phyloP scores from a whole-genome alignment of 2,113 vertebrate genomes.

The Hipposideros armiger region DNA sequence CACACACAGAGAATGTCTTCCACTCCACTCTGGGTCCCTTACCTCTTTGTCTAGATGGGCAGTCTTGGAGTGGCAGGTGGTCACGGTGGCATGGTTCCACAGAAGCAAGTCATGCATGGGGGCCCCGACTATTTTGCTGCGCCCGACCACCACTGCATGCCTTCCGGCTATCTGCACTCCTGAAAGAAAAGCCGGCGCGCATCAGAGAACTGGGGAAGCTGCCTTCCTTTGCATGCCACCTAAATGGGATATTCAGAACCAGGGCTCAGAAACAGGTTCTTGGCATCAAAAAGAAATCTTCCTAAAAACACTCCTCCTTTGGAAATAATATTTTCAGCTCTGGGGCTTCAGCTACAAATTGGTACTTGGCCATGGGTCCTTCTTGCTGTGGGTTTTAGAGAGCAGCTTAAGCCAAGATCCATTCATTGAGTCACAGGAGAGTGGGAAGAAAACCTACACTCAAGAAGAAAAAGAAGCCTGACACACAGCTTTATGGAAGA shows the following conservation, averaged over 20 bases:
- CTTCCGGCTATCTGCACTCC: constrained; percentile 95
- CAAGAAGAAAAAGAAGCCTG: constrained; percentile 57
- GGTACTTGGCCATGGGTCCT: constrained; percentile 37
- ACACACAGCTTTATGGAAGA: constrained; percentile 58
- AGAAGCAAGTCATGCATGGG: constrained; percentile 98
- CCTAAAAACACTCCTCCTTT: neutral
- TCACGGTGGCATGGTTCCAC: constrained; percentile 97
- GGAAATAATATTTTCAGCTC: neutral
- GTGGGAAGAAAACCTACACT: constrained; percentile 80
- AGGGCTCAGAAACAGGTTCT: neutral
- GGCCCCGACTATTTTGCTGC: constrained; percentile 98
- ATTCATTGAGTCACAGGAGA: constrained; percentile 74
- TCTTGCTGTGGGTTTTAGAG: constrained; percentile 55
- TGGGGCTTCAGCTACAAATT: constrained; percentile 1
- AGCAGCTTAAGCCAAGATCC: constrained; percentile 69
- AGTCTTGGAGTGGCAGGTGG: constrained; percentile 98
- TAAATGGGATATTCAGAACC: neutral
- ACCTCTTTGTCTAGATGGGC: constrained; percentile 93
- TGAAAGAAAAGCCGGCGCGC: constrained; percentile 76
- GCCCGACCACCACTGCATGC: constrained; percentile 95
- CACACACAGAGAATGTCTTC: neutral
- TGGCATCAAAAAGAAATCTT: neutral
- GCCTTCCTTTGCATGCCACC: neutral
- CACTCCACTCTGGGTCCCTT: constrained; percentile 23
- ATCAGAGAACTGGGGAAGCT: neutral